Percentiles rank a stretch among this genome's conserved stretches.
Conservation (phyloP, 2,888 invertebrate genomes). For the Philopedon plagiatum region DNA sequence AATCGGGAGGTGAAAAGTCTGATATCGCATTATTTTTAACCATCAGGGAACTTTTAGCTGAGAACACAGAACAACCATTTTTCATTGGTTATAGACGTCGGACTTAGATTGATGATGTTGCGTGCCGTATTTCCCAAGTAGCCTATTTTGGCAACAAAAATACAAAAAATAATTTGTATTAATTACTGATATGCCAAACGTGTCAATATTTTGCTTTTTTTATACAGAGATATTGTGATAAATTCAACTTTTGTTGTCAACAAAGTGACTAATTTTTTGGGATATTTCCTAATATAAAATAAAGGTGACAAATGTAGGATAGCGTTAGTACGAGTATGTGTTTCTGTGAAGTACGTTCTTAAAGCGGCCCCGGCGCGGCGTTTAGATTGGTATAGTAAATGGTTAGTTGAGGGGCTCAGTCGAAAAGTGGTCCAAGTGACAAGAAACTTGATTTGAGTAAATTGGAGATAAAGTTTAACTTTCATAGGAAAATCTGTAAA, state of each 20-base stretch:
- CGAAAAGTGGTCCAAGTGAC: too few species aligned
- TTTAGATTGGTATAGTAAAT: too few species aligned
- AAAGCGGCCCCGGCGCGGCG: too few species aligned
- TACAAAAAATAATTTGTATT: conserved; percentile 47
- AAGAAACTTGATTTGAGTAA: too few species aligned
- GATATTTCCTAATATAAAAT: not conserved
- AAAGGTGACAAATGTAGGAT: too few species aligned
- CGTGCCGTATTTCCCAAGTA: conserved; percentile 45
- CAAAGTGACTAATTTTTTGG: not conserved
- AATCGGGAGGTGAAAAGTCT: conserved; percentile 39
- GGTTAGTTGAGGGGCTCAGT: too few species aligned
- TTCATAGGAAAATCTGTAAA: too few species aligned
- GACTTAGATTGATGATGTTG: conserved; percentile 49
- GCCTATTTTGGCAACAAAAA: conserved; percentile 45
- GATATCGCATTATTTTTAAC: conserved; percentile 42
- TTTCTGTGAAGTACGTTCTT: too few species aligned
- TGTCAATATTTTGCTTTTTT: conserved; percentile 22
- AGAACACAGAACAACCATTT: conserved; percentile 46
- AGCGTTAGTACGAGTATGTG: too few species aligned
- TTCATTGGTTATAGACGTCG: conserved; percentile 50
- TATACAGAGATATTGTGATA: conserved; percentile 3
- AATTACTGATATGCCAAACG: conserved; percentile 34
- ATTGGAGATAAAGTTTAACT: too few species aligned
- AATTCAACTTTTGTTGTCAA: not conserved
- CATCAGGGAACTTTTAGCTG: conserved; percentile 41